phyloP scores from a whole-genome alignment of 2,797 vertebrate genomes.

The Mus minutoides region DNA sequence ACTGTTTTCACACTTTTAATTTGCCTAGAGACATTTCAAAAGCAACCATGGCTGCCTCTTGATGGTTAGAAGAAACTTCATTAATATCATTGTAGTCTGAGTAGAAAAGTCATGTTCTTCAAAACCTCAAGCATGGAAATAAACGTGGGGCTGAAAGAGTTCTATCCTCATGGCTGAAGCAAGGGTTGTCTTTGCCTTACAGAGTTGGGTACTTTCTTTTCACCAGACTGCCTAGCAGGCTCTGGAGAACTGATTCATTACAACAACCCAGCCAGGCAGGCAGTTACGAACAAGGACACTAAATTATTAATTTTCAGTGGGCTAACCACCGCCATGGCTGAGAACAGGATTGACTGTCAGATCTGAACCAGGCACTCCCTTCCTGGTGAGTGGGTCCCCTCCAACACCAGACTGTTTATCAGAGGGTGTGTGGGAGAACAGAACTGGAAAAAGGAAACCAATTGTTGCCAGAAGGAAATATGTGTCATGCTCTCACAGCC shows the following conservation, averaged over 20 bases:
- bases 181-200: not conserved
- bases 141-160: not conserved
- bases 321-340: conserved; percentile 31
- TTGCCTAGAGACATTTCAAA: not conserved
- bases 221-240: not conserved
- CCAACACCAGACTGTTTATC: conserved; percentile 77
- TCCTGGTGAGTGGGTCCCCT: conserved; percentile 75
- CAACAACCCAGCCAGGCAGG: not conserved
- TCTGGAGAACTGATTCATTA: conserved; percentile 75
- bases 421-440: conserved; percentile 72
- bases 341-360: conserved; percentile 64
- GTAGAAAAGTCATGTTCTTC: not conserved
- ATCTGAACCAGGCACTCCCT: conserved; percentile 73
- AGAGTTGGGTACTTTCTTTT: conserved; percentile 32
- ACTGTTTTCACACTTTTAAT: not conserved
- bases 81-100: not conserved
- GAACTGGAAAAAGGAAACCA: conserved; percentile 76
- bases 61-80: not conserved
- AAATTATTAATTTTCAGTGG: conserved; percentile 56
- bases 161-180: not conserved
- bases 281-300: not conserved
- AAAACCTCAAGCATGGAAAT: not conserved
- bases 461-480: conserved; percentile 79
- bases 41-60: not conserved
- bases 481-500: conserved; percentile 70